phyloP scores from a whole-genome alignment of 2,113 vertebrate genomes.

The Thamnaconus septentrionalis region DNA sequence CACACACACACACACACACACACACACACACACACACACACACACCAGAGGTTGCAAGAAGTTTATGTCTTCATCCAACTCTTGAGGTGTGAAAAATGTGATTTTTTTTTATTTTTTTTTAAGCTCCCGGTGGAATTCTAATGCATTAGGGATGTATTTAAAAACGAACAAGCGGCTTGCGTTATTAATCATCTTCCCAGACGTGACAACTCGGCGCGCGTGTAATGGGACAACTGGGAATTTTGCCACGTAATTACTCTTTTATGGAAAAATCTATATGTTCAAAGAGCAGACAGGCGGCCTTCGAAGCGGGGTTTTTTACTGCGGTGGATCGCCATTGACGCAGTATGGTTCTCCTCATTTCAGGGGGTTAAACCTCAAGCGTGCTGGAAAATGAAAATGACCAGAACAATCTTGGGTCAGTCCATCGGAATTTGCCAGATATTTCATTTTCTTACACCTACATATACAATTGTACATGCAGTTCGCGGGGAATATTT shows the following conservation, averaged over 20 bases:
- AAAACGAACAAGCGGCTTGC: slow-evolving; percentile 44
- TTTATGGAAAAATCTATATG: slow-evolving; percentile 67
- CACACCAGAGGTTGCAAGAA: slow-evolving; percentile 16
- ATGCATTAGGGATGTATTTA: slow-evolving; percentile 49
- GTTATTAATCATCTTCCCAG: slow-evolving; percentile 63
- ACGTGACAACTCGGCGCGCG: slow-evolving; percentile 35
- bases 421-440: too few relatives aligned
- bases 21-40: too few relatives aligned
- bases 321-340: slow-evolving; percentile 16
- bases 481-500: too few relatives aligned
- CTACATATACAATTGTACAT: too few relatives aligned
- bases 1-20: too few relatives aligned
- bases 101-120: not conserved
- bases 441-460: too few relatives aligned
- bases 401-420: too few relatives aligned
- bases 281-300: slow-evolving; percentile 39
- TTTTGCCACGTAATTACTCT: slow-evolving; percentile 58
- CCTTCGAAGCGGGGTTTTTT: not conserved
- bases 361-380: too few relatives aligned
- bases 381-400: too few relatives aligned
- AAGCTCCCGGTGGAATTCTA: slow-evolving; percentile 27
- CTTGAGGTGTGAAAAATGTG: slow-evolving; percentile 10
- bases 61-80: slow-evolving; percentile 38
- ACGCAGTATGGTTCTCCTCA: not conserved
- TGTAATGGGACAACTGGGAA: slow-evolving; percentile 58